Conservation (phyloP, 2,113 vertebrate genomes). For the Eudorcas thomsonii region DNA sequence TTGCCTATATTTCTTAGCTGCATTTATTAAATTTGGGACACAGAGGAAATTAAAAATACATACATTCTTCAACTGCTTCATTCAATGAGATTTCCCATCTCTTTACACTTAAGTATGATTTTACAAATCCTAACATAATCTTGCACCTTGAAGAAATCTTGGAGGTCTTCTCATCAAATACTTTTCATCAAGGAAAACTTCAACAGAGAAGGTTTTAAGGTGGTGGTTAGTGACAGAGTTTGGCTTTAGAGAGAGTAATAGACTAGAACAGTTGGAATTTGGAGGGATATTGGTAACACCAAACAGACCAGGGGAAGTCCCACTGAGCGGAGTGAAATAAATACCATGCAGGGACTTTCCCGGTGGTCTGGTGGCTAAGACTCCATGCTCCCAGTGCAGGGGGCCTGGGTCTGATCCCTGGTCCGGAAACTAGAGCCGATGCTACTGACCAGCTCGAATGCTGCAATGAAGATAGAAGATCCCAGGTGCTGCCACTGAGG, state of each 20-base stretch:
- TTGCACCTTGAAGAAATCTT: neutral
- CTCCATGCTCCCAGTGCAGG: neutral
- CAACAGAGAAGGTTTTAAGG: neutral
- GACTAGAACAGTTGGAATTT: neutral
- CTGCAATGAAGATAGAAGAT: neutral
- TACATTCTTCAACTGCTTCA: neutral
- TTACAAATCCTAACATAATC: neutral
- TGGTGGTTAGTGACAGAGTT: neutral
- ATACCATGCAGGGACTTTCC: neutral
- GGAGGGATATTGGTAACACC: neutral
- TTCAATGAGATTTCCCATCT: neutral
- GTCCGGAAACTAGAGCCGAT: neutral
- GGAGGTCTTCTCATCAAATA: neutral
- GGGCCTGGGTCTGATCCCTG: neutral
- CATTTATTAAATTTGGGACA: conserved; percentile 31
- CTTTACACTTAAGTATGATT: no score
- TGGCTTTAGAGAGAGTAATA: neutral
- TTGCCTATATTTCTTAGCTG: neutral
- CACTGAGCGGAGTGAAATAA: neutral
- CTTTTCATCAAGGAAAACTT: neutral
- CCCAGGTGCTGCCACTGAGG: neutral
- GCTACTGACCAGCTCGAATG: neutral
- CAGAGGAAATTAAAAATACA: conserved; percentile 32
- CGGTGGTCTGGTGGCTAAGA: neutral
- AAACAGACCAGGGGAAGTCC: neutral